Evolutionary conservation across 2,113 vertebrate species (phyloP), one percentile per base, ranked within the genome.

Genomic region (Pygathrix nemaeus): DNA sequence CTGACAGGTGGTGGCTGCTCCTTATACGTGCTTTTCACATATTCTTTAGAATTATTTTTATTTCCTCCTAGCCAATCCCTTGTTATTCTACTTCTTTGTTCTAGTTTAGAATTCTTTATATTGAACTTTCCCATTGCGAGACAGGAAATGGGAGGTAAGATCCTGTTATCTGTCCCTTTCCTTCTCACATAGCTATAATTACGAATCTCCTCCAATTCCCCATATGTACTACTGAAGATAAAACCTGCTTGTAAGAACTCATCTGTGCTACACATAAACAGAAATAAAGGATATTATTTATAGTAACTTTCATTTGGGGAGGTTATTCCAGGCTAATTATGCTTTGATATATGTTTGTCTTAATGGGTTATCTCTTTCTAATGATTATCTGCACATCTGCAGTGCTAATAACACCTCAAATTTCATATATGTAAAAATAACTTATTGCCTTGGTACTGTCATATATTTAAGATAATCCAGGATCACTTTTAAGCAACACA

Each of bases 91-190:
- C 48, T 88, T 40, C n/a, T 25, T 21, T 55, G 5, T 88, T 88
- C 30, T 11, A 93, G 70, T 35, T 83, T 68, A 52, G 59, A 92
- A 78, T 93, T 79, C 57, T 92, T 96, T 90, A 72, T n/a, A 66
- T 27, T 79, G 79, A 84, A 75, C 23, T 45, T 93, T 59, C 70
- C 40, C 25, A 66, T 38, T 9, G 78, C 20, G 18, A 95, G 21
- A 76, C 0, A 93, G 40, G 40, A 97, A 82, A 76, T 38, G 11
- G 5, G 76, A 81, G 35, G 66, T 35, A 81, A 88, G 10, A 86
- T 68, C n/a, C 27, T 93, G 11, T 52, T 59, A 90, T 55, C 35
- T 59, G 14, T 73, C 30, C 4, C 14, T 85, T 84, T 48, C 43
- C 20, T 80, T 90, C 73, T 85, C 72, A 59, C 9, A 4, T 55